Base-by-base conservation (phyloP, 2,797 vertebrate species). In the Alauda arvensis region DNA sequence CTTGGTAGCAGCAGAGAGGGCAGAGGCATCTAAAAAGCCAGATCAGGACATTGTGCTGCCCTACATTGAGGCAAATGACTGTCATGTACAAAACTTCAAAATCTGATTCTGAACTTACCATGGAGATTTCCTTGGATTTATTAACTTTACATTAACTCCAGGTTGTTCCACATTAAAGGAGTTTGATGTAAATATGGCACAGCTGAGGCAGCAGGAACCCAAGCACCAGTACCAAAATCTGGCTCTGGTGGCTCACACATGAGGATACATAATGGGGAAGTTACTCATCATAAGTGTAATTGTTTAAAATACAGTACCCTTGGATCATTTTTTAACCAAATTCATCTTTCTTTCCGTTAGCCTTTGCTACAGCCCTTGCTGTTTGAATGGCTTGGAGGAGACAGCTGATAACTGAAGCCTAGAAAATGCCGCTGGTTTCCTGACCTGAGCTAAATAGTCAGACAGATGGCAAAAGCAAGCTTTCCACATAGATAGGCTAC, bases 191-290 rank as follows among this genome's bases (percentile, higher is more conserved):
- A 79, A 56, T 49, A 9, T 10, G 28, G 19, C 29, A 34, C 12
- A 20, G 8, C 18, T 75, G 53, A 49, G 18, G n/a, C 23, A 77
- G 8, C 7, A 33, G 48, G 29, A 75, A 60, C 20, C 8, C 51
- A 65, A 75, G 9, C 9, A 24, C 0, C 0, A 29, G 9, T 68
- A 48, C 23, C 34, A 70, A 33, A 52, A 60, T 61, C 17, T n/a
- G 24, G 1, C n/a, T 85, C 15, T 70, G 5, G 67, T 2, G 3
- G 33, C 23, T 85, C 11, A 51, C 42, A 29, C 8, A 6, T 8
- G 39, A 77, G 15, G 18, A 31, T 4, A 7, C 23, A 37, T 5
- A 8, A 0, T 55, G 39, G 53, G 49, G 14, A 59, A 72, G 18
- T n/a, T 74, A 23, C 21, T 63, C 10, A 12, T 40, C 34, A 10